Conservation (phyloP, 2,797 vertebrate species). For the Lacerta bilineata region DNA sequence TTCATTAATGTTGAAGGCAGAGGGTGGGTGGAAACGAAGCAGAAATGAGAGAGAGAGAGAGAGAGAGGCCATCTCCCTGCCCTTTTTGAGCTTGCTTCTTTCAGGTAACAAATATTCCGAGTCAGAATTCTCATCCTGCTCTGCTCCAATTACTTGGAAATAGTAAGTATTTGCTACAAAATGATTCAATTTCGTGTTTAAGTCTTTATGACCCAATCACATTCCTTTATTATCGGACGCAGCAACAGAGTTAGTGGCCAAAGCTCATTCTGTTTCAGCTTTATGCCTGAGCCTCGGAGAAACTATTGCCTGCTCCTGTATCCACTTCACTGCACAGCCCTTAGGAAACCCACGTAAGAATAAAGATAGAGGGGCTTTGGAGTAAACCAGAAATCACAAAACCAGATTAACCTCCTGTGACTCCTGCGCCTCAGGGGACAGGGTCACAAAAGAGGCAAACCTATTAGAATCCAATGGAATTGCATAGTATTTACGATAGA, state of each 20-base stretch:
- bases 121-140: background rate
- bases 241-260: constrained; percentile 35
- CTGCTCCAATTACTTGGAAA: constrained; percentile 26
- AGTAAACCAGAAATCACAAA: constrained; percentile 71
- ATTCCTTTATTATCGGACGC: constrained; percentile 42
- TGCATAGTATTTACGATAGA: constrained; percentile 23
- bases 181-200: constrained; percentile 45
- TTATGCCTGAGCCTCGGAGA: constrained; percentile 53
- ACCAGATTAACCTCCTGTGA: constrained; percentile 70
- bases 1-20: background rate
- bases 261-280: constrained; percentile 57
- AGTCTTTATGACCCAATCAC: constrained; percentile 27
- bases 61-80: background rate
- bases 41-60: background rate
- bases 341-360: constrained; percentile 69
- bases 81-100: constrained; percentile 17
- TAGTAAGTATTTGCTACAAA: background rate
- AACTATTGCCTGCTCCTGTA: constrained; percentile 48
- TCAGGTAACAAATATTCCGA: constrained; percentile 49
- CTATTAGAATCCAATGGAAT: constrained; percentile 53
- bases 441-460: constrained; percentile 57
- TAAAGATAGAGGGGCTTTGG: constrained; percentile 62
- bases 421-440: constrained; percentile 52
- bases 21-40: background rate
- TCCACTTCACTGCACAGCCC: constrained; percentile 70